These are phyloP conservation scores for Rhinopomastus cyanomelas DNA, from an alignment of 2,113 vertebrate genomes.

Conservation along the genomic window DNA sequence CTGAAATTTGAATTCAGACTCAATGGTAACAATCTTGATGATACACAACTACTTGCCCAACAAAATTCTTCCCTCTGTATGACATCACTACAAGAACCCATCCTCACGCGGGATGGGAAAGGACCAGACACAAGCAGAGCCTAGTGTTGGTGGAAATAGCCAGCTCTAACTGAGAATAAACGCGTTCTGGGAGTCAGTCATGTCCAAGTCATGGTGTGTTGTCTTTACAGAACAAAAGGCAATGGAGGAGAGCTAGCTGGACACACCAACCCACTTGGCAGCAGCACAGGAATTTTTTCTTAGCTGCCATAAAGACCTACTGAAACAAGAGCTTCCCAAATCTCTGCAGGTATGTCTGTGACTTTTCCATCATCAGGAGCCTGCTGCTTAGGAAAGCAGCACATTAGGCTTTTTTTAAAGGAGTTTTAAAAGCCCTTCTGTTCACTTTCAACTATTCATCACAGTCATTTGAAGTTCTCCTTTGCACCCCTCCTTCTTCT, in stretches of 20 bases:
- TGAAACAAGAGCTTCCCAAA: constrained; percentile 57
- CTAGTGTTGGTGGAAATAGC: neutral
- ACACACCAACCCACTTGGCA: constrained; percentile 20
- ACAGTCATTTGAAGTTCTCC: constrained; percentile 43
- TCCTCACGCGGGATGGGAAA: neutral
- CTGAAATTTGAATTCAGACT: neutral
- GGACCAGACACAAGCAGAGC: neutral
- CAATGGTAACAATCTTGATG: neutral
- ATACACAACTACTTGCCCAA: neutral
- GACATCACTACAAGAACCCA: neutral
- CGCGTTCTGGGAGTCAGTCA: neutral
- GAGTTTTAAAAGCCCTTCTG: constrained; percentile 53
- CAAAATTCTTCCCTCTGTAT: neutral
- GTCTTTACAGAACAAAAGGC: neutral
- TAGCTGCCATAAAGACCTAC: constrained; percentile 4
- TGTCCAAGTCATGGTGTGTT: neutral
- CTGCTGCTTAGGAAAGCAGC: constrained; percentile 51
- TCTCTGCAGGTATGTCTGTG: constrained; percentile 55
- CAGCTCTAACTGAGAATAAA: neutral
- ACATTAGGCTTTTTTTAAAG: constrained; percentile 57
- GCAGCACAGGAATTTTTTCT: constrained; percentile 30
- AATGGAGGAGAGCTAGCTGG: constrained; percentile 3
- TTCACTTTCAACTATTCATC: constrained; percentile 64
- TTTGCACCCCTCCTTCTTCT: constrained; percentile 2
- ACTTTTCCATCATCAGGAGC: constrained; percentile 56